phyloP scores from a whole-genome alignment of 2,797 vertebrate species.

The Potorous gilbertii region DNA sequence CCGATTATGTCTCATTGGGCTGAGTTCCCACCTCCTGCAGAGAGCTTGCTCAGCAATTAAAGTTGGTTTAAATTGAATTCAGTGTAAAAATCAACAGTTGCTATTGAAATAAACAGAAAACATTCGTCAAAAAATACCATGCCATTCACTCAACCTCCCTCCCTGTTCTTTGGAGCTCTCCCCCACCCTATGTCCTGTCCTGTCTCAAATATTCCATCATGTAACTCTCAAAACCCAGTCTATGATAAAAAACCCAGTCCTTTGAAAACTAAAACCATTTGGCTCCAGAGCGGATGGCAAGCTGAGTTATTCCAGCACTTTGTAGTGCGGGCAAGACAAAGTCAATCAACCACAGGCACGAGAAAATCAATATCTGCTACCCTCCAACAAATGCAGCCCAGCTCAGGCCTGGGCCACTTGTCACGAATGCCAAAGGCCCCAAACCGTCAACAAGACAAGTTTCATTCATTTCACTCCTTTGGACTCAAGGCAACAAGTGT shows the following conservation, averaged over 20 bases:
- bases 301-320: not conserved
- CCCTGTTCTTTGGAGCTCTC: not conserved
- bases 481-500: not conserved
- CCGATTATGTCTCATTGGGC: not conserved
- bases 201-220: not conserved
- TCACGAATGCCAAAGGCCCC: not conserved
- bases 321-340: not conserved
- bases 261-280: not conserved
- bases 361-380: not conserved
- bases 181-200: not conserved
- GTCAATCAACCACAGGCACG: not conserved
- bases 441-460: not conserved
- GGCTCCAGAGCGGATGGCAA: not conserved
- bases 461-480: not conserved
- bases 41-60: not conserved
- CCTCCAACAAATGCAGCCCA: not conserved
- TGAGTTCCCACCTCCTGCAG: not conserved
- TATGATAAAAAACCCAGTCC: not conserved
- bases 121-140: not conserved
- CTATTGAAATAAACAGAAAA: not conserved
- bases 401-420: not conserved
- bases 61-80: not conserved
- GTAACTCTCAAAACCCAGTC: not conserved
- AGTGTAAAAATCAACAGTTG: not conserved
- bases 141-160: not conserved